Conservation (phyloP, 2,113 vertebrate species). For the Rattus rattus region DNA sequence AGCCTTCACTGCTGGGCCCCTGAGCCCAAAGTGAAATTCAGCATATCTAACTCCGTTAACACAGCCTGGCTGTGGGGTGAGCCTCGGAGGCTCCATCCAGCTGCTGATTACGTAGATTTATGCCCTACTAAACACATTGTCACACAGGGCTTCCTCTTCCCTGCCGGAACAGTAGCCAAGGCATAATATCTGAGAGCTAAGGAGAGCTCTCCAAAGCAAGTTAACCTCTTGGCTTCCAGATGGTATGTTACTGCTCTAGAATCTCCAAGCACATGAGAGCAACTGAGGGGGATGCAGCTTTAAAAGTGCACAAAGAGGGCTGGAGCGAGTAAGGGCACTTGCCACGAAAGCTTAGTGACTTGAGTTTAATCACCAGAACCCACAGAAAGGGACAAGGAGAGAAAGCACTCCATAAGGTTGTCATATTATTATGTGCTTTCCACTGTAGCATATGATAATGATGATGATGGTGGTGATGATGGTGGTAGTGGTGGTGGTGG, state of each 20-base stretch:
- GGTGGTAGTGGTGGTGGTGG: no score
- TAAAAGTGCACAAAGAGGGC: neutral
- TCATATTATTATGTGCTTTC: no score
- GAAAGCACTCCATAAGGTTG: neutral
- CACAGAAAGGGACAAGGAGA: neutral
- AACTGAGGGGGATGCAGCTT: neutral
- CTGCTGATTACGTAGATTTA: constrained; percentile 58
- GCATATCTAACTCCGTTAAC: neutral
- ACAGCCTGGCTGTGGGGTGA: neutral
- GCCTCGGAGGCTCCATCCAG: neutral
- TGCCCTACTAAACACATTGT: constrained; percentile 1
- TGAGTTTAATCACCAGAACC: neutral
- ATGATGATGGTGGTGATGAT: neutral
- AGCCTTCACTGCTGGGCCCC: neutral
- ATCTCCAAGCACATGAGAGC: neutral
- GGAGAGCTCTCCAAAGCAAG: constrained; percentile 40
- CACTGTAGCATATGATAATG: neutral
- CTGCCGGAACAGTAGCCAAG: neutral
- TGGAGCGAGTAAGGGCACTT: no score
- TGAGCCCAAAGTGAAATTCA: neutral
- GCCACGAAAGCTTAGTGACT: neutral
- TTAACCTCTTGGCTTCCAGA: neutral
- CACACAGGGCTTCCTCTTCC: constrained; percentile 14
- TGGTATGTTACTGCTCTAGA: neutral
- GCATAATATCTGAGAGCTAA: neutral